Base-by-base conservation (phyloP, 2,888 invertebrate genomes). In the Exephanes ischioxanthus region DNA sequence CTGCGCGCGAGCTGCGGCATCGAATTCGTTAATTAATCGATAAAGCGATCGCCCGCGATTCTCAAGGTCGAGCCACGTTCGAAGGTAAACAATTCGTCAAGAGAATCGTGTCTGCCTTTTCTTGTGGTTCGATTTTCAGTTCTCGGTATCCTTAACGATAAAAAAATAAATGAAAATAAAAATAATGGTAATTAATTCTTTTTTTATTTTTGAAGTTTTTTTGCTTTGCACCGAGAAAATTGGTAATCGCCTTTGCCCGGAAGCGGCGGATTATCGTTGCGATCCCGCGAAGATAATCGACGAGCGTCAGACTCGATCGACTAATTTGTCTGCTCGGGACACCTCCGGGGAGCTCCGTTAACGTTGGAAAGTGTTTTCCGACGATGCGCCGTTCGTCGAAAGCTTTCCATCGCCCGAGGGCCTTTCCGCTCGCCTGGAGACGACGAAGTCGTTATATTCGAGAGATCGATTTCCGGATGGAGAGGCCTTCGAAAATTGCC, bases 381-480 rank as follows among this genome's bases (percentile, higher is more conserved):
- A 33, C 78, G 55, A 61, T 73, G 72, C 45, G 48, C 45, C 30
- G n/a, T 30, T 33, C 26, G 55, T 11, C 45, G 58, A 83, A 78
- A 73, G 67, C 48, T 78, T 78, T 72, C 58, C 72, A 78, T 78
- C 66, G 78, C 77, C 68, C 72, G 51, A 14, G 66, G 83, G 77
- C n/a, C 51, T 67, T 81, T 68, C 22, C 68, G 33, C 22, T 37
- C 26, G 33, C 19, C 5, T 5, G 55, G 2, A 14, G 33, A n/a
- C 5, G 14, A 53, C 71, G 71, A 41, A 51, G n/a, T 22, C 16
- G 16, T 53, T 53, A 26, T n/a, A n/a, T 45, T 45, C 45, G 45
- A 22, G 16, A 16, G 16, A 68, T 22, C 45, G 68, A 68, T 19
- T 16, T 48, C 45, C 14, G 14, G 45, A 4, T 48, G 16, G 22